Evolutionary conservation across 2,797 vertebrate genomes (phyloP).

Genomic region (Bradypodion ventrale): DNA sequence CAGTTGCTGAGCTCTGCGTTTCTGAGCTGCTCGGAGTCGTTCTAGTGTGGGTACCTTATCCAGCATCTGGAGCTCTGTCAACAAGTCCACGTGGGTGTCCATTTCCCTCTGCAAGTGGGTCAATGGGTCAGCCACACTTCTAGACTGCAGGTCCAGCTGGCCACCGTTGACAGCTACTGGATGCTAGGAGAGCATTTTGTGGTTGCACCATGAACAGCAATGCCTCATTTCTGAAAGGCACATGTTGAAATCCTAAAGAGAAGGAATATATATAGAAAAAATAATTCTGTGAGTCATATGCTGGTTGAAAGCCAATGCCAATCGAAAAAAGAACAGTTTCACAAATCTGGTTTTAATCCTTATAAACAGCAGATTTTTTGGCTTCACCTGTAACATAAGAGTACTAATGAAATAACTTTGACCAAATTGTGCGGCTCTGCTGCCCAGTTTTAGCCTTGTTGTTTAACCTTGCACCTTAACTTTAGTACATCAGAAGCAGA

Average conservation of each 20-base stretch:
- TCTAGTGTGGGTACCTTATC: slow-evolving; percentile 95
- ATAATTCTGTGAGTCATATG: neutral
- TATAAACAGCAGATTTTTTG: too few species aligned
- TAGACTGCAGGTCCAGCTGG: slow-evolving; percentile 5
- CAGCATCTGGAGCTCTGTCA: slow-evolving; percentile 94
- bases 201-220: slow-evolving; percentile 35
- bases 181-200: slow-evolving; percentile 63
- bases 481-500: too few species aligned
- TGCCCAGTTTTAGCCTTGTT: neutral
- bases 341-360: too few species aligned
- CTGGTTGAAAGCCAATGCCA: neutral
- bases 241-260: slow-evolving; percentile 64
- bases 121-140: slow-evolving; percentile 11
- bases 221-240: slow-evolving; percentile 38
- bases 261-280: neutral
- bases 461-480: too few species aligned
- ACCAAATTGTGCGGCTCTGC: neutral
- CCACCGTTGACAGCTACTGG: neutral
- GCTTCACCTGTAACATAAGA: neutral
- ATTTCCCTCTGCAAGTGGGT: slow-evolving; percentile 68
- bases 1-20: slow-evolving; percentile 93
- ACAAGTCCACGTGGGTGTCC: slow-evolving; percentile 93
- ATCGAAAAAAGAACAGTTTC: neutral
- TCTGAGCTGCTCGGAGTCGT: slow-evolving; percentile 92
- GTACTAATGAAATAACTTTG: neutral